These are phyloP conservation scores for Antedon mediterranea DNA, from an alignment of 53 echinoderm and acorn worm species.

Conservation along the genomic window DNA sequence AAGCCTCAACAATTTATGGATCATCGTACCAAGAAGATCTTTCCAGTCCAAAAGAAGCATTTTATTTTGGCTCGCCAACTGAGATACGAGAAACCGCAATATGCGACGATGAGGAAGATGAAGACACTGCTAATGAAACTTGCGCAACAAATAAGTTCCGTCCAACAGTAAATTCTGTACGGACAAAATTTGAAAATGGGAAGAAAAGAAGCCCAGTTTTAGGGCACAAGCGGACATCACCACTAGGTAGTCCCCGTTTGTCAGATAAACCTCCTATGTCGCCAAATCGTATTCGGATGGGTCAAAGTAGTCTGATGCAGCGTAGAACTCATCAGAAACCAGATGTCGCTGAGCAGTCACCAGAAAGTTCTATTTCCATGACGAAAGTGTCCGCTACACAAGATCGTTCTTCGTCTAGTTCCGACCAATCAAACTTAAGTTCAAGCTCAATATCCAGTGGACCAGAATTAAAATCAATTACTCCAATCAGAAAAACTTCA, in stretches of 20 bases:
- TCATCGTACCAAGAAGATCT: slow-evolving; percentile 21
- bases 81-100: slow-evolving; percentile 70
- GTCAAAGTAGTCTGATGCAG: slow-evolving; percentile 86
- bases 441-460: slow-evolving; percentile 13
- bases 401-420: slow-evolving; percentile 53
- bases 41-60: not conserved
- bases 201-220: slow-evolving; percentile 36
- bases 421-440: slow-evolving; percentile 47
- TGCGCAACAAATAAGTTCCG: slow-evolving; percentile 56
- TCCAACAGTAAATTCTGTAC: slow-evolving; percentile 55
- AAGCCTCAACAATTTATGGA: slow-evolving; percentile 24
- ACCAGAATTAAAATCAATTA: not conserved
- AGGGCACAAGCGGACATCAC: slow-evolving; percentile 29
- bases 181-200: slow-evolving; percentile 62
- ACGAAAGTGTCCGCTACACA: slow-evolving; percentile 53
- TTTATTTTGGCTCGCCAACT: slow-evolving; percentile 31
- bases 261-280: slow-evolving; percentile 23
- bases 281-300: slow-evolving; percentile 60
- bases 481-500: not conserved
- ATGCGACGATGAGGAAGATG: slow-evolving; percentile 32
- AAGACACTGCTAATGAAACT: slow-evolving; percentile 31
- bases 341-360: slow-evolving; percentile 14
- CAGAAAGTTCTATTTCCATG: slow-evolving; percentile 40
- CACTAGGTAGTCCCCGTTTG: not conserved
- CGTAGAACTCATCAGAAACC: slow-evolving; percentile 40